phyloP scores from a whole-genome alignment of 2,888 invertebrate species.

The Morpho deidamia region DNA sequence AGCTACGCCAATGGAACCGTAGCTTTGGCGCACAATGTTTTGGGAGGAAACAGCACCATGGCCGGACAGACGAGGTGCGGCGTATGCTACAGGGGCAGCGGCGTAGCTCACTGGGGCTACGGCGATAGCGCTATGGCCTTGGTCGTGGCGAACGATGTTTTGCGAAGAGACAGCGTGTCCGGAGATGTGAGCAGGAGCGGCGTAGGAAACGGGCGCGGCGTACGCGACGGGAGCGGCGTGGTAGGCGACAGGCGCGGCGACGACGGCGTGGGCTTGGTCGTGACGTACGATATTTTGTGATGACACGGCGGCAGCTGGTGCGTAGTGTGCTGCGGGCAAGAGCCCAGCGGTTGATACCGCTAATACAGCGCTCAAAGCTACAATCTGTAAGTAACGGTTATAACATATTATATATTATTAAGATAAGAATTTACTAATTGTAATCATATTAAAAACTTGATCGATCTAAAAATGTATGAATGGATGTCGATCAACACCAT shows the following conservation, averaged over 20 bases:
- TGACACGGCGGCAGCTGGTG: conserved; percentile 47
- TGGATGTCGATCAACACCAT: no score
- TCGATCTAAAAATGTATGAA: no score
- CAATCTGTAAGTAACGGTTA: conserved; percentile 34
- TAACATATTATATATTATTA: background rate
- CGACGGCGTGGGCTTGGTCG: conserved; percentile 43
- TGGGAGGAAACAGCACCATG: no score
- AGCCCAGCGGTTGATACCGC: conserved; percentile 53
- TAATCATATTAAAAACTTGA: no score
- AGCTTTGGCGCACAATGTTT: no score
- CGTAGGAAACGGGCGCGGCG: conserved; percentile 24
- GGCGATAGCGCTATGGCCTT: conserved; percentile 31
- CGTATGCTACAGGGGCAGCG: conserved; percentile 29
- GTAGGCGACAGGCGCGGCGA: conserved; percentile 28
- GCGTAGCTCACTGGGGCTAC: conserved; percentile 28
- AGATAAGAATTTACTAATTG: no score
- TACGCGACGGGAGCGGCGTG: conserved; percentile 27
- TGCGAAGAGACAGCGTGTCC: conserved; percentile 34
- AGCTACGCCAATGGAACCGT: conserved; percentile 6
- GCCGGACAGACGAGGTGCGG: conserved; percentile 16
- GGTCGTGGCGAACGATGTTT: conserved; percentile 40
- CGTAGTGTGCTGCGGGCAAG: conserved; percentile 48
- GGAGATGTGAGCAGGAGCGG: conserved; percentile 36
- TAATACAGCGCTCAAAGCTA: conserved; percentile 46
- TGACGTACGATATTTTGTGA: conserved; percentile 57